A percentile compares a stretch with the other conserved stretches of the same genome.
Conservation (phyloP, 2,797 vertebrate genomes). For the Characodon lateralis region DNA sequence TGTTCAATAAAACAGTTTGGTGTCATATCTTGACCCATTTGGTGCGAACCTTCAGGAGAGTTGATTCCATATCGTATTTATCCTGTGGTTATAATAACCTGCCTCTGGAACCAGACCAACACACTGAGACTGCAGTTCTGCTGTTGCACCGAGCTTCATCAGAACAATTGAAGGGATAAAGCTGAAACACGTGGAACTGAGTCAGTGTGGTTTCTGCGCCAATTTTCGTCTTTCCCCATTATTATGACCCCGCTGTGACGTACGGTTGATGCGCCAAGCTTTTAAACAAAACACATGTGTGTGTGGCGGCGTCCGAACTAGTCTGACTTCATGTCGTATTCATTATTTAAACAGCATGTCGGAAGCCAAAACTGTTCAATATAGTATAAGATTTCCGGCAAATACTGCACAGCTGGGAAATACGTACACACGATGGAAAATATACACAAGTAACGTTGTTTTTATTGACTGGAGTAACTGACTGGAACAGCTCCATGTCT, state of each 20-base stretch:
- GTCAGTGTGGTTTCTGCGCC: neutral
- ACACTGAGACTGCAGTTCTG: neutral
- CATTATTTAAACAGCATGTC: too few relatives aligned
- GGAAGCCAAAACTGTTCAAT: neutral
- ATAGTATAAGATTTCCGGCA: neutral
- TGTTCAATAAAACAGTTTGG: too few relatives aligned
- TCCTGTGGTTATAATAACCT: neutral
- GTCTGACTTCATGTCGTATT: neutral
- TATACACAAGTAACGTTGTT: neutral
- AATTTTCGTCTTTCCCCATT: neutral
- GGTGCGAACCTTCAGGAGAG: too few relatives aligned
- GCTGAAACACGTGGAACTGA: neutral
- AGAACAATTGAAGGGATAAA: neutral
- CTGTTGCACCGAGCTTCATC: neutral
- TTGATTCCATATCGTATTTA: neutral
- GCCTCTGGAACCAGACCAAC: neutral
- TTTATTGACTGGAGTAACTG: neutral
- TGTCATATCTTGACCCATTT: too few relatives aligned
- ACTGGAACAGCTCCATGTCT: neutral
- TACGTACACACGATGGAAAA: neutral
- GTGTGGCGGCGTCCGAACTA: slow-evolving; percentile 1
- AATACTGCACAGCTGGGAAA: neutral
- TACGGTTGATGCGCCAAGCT: neutral
- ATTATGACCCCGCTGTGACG: neutral
- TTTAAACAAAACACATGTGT: neutral